Conservation (phyloP, 2,113 vertebrate species). For the Eurystomus gularis region DNA sequence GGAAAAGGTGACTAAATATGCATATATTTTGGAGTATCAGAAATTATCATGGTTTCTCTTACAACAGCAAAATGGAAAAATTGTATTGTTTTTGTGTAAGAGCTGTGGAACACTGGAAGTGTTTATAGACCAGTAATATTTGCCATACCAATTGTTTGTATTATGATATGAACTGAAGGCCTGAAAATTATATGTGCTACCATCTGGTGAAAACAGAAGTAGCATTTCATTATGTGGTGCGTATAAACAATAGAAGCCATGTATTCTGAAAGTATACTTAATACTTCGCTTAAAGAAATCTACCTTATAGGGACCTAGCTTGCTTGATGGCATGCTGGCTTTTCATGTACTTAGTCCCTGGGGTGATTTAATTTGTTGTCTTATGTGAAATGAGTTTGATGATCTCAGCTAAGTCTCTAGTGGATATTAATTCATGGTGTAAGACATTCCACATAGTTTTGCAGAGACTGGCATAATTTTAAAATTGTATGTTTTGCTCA, state of each 20-base stretch:
- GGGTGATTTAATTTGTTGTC: slow-evolving; percentile 81
- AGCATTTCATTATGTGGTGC: slow-evolving; percentile 69
- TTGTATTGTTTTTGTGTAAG: slow-evolving; percentile 3
- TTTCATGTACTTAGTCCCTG: slow-evolving; percentile 68
- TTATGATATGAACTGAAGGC: slow-evolving; percentile 60
- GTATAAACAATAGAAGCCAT: slow-evolving; percentile 47
- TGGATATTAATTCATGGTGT: slow-evolving; percentile 79
- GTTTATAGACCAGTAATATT: slow-evolving; percentile 63
- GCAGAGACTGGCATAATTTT: slow-evolving; percentile 70
- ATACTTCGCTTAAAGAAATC: slow-evolving; percentile 66
- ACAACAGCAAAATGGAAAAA: slow-evolving; percentile 26
- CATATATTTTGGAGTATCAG: neutral
- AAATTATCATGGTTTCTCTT: slow-evolving; percentile 54
- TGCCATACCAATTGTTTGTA: slow-evolving; percentile 68
- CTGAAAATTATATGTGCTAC: slow-evolving; percentile 68
- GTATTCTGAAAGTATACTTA: slow-evolving; percentile 63
- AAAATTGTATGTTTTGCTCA: slow-evolving; percentile 57
- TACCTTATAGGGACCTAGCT: slow-evolving; percentile 62
- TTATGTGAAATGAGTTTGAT: slow-evolving; percentile 83
- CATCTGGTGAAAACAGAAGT: slow-evolving; percentile 71
- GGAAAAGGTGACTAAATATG: slow-evolving; percentile 40
- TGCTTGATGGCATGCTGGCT: slow-evolving; percentile 47
- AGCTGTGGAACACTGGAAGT: slow-evolving; percentile 24
- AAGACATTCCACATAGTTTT: slow-evolving; percentile 77
- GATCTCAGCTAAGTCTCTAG: slow-evolving; percentile 77